A percentile compares a stretch with the other conserved stretches of the same genome.
Evolutionary conservation across 2,797 vertebrate genomes (phyloP).

Genomic region (Molossus molossus): DNA sequence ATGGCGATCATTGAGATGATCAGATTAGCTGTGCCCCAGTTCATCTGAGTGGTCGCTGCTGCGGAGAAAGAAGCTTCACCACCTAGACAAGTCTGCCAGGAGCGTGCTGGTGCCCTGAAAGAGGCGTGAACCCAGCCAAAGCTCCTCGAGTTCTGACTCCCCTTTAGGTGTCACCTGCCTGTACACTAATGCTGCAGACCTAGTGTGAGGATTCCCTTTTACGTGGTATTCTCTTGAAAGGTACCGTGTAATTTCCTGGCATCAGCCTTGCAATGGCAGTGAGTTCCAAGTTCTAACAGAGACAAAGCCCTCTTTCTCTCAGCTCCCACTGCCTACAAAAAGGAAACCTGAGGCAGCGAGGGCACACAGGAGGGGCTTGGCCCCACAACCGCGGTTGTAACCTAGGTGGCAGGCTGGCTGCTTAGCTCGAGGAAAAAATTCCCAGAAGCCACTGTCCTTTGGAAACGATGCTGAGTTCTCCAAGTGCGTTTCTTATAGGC

Average conservation of each 20-base stretch:
- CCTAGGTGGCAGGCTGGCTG: not conserved
- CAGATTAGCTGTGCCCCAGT: not conserved
- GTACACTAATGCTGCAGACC: not conserved
- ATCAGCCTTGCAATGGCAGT: not conserved
- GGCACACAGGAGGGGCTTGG: not conserved
- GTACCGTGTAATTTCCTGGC: not conserved
- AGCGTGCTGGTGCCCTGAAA: not conserved
- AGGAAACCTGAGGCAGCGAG: not conserved
- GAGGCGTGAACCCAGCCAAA: not conserved
- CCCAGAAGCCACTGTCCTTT: not conserved
- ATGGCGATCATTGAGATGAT: not conserved
- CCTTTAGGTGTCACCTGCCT: not conserved
- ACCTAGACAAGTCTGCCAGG: not conserved
- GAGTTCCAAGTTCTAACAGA: constrained; percentile 34
- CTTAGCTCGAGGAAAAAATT: not conserved
- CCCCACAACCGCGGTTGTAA: accelerated
- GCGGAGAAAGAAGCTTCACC: not conserved
- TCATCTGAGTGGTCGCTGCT: not conserved
- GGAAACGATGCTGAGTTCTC: not conserved
- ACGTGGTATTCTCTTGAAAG: not conserved
- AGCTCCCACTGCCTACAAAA: not conserved
- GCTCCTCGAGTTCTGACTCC: not conserved
- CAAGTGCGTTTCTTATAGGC: not conserved
- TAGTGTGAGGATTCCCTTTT: not conserved
- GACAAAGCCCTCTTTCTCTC: constrained; percentile 37